Evolutionary conservation across 2,888 invertebrate species (phyloP).

Genomic region (Tetropium fuscum): DNA sequence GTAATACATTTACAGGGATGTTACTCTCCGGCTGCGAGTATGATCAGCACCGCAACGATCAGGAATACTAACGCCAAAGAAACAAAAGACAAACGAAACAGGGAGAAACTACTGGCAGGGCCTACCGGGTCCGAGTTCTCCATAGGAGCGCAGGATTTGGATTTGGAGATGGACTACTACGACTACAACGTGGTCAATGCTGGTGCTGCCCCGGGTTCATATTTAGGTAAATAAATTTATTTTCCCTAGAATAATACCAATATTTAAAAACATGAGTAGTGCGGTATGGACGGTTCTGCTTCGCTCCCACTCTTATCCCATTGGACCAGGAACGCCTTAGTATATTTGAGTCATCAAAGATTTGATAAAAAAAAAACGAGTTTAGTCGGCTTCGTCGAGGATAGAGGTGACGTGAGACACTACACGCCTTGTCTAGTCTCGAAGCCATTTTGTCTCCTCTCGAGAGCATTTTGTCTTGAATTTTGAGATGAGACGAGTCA

Average conservation of each 20-base stretch:
- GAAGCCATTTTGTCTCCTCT: no score
- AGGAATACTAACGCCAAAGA: conserved; percentile 77
- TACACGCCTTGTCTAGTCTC: no score
- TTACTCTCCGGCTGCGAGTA: conserved; percentile 78
- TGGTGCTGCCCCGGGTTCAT: conserved; percentile 87
- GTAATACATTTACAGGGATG: conserved; percentile 70
- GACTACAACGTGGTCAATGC: conserved; percentile 89
- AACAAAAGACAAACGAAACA: conserved; percentile 82
- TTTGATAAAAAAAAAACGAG: no score
- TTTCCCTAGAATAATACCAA: not conserved
- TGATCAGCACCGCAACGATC: conserved; percentile 75
- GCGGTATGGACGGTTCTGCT: no score
- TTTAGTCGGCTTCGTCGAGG: no score
- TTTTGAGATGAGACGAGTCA: no score
- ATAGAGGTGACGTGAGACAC: no score
- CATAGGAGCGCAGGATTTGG: conserved; percentile 77
- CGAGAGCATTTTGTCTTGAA: no score
- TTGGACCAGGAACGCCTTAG: no score
- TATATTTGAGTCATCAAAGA: no score
- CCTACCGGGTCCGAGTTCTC: conserved; percentile 82
- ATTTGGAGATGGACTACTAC: conserved; percentile 88
- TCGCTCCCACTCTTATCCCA: no score
- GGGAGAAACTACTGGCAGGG: conserved; percentile 74
- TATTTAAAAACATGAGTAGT: no score
- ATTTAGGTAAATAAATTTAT: conserved; percentile 66